phyloP scores from a whole-genome alignment of 2,888 invertebrate genomes.

The Linhomoeus sp. region DNA sequence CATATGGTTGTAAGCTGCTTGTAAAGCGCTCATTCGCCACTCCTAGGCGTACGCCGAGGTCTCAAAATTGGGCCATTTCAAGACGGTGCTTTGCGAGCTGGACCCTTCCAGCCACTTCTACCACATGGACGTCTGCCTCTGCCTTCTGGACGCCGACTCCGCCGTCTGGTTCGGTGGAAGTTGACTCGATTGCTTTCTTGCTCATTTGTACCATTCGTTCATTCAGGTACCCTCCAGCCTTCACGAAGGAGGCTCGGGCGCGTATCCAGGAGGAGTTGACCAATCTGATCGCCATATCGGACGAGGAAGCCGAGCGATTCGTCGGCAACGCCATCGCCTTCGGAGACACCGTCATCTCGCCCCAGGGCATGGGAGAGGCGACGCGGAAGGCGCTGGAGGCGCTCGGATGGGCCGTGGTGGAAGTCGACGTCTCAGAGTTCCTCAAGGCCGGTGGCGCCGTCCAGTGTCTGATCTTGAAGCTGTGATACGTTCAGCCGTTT shows the following conservation, averaged over 20 bases:
- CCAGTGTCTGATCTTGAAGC: constrained; percentile 23
- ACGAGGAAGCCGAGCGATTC: constrained; percentile 4
- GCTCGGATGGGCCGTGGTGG: constrained; percentile 17
- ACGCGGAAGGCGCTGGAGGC: constrained; percentile 11
- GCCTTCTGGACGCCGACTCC: not conserved
- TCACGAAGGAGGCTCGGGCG: not conserved
- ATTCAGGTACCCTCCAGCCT: constrained; percentile 2
- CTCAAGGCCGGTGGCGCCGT: constrained; percentile 27
- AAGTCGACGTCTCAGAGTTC: constrained; percentile 26
- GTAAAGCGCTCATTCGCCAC: not conserved
- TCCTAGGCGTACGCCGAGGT: constrained; percentile 2
- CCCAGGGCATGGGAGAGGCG: constrained; percentile 15
- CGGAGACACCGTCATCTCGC: constrained; percentile 17
- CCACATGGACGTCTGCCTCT: constrained; percentile 5
- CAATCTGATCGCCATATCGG: constrained; percentile 2
- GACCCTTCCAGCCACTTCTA: not conserved
- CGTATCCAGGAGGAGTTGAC: not conserved
- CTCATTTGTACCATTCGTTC: too few relatives aligned
- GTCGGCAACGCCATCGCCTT: constrained; percentile 5
- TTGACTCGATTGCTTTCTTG: too few relatives aligned
- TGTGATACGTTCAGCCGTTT: constrained; percentile 11
- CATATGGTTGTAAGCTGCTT: not conserved
- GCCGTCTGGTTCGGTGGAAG: constrained; percentile 4
- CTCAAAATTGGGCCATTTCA: not conserved
- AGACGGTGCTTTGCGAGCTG: constrained; percentile 4